These are phyloP conservation scores for Hyalella azteca DNA, from an alignment of 2,888 invertebrate species.

Conservation along the genomic window DNA sequence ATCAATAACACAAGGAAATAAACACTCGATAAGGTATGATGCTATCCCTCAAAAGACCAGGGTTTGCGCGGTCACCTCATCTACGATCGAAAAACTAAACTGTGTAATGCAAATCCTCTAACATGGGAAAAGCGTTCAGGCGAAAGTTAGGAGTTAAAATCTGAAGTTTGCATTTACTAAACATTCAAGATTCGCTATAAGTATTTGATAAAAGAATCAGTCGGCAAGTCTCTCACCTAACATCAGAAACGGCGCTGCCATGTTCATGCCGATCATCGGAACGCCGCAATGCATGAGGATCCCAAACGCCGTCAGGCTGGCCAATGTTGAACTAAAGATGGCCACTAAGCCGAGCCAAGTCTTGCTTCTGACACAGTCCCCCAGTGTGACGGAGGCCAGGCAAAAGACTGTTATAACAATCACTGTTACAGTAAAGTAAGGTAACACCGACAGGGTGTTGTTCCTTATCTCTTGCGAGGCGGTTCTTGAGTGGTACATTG, in stretches of 20 bases:
- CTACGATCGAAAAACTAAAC: too few relatives aligned
- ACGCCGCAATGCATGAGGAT: constrained; percentile 62
- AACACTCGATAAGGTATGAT: too few relatives aligned
- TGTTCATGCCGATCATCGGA: constrained; percentile 64
- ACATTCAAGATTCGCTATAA: too few relatives aligned
- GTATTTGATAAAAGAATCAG: too few relatives aligned
- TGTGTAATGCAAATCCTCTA: too few relatives aligned
- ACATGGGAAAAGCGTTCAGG: too few relatives aligned
- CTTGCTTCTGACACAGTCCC: constrained; percentile 63
- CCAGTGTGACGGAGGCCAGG: constrained; percentile 61
- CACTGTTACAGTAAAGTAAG: constrained; percentile 60
- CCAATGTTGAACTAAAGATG: constrained; percentile 63
- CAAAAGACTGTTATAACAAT: constrained; percentile 63
- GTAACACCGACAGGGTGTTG: constrained; percentile 75
- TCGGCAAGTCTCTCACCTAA: constrained; percentile 64
- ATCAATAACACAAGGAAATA: too few relatives aligned
- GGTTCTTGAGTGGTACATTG: constrained; percentile 87
- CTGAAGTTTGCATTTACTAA: too few relatives aligned
- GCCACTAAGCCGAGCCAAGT: constrained; percentile 64
- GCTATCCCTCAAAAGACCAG: too few relatives aligned
- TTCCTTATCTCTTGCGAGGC: constrained; percentile 89
- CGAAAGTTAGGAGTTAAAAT: background rate
- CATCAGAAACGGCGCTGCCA: constrained; percentile 64
- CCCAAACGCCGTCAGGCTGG: constrained; percentile 63
- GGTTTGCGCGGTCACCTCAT: too few relatives aligned